phyloP scores from a whole-genome alignment of 2,888 invertebrate species.

The Oscheius sp. region DNA sequence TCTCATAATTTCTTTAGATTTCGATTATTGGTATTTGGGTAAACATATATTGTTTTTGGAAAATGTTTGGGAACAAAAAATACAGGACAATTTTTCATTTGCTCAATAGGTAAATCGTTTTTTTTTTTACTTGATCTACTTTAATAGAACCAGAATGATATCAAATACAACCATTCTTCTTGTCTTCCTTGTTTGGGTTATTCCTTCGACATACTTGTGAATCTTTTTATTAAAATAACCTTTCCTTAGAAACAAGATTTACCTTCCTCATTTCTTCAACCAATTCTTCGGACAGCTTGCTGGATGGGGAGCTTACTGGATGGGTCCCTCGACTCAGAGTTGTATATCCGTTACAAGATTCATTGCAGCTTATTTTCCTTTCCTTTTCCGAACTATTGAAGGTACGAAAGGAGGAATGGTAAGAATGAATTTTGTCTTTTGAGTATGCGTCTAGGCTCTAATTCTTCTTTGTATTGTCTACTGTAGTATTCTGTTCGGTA shows the following conservation, averaged over 20 bases:
- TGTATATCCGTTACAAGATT: constrained; percentile 13
- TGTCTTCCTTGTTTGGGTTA: not conserved
- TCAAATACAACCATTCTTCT: not conserved
- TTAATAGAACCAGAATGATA: not conserved
- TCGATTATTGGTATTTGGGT: no score
- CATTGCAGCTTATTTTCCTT: constrained; percentile 13
- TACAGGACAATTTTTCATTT: not conserved
- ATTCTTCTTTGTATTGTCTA: constrained; percentile 7
- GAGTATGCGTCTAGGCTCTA: not conserved
- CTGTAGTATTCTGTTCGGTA: constrained; percentile 11
- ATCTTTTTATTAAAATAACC: not conserved
- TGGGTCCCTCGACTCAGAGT: constrained; percentile 19
- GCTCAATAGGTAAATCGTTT: not conserved
- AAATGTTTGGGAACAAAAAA: no score
- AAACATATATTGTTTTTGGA: no score
- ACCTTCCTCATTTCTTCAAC: constrained; percentile 15
- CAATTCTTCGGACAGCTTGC: constrained; percentile 17
- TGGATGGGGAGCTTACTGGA: constrained; percentile 23
- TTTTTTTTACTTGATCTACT: not conserved
- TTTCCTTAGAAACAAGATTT: not conserved
- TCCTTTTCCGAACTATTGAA: constrained; percentile 7
- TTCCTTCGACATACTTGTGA: not conserved
- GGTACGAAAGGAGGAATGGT: not conserved
- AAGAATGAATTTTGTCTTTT: not conserved
- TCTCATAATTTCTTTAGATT: no score